Percentiles rank a stretch among this genome's conserved stretches.
Conservation (phyloP, 2,888 invertebrate species). For the Slavum lentiscoides region DNA sequence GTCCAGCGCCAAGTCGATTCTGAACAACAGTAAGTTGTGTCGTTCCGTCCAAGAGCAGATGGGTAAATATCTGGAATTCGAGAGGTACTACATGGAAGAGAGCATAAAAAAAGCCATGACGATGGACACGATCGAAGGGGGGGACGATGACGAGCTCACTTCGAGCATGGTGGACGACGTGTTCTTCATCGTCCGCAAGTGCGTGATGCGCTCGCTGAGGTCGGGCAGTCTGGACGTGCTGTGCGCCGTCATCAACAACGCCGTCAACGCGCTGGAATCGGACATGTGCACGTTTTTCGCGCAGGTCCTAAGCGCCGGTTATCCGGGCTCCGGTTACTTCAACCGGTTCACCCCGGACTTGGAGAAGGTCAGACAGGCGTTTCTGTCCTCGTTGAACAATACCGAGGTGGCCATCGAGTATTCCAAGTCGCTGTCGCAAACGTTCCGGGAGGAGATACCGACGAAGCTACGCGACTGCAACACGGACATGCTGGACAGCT, state of each 20-base stretch:
- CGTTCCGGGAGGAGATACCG: constrained; percentile 71
- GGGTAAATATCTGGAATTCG: constrained; percentile 85
- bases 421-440: constrained; percentile 80
- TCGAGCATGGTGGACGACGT: constrained; percentile 96
- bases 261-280: constrained; percentile 82
- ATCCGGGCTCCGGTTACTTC: constrained; percentile 73
- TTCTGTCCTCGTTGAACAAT: constrained; percentile 82
- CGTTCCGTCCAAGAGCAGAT: constrained; percentile 80
- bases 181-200: constrained; percentile 95
- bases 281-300: constrained; percentile 77
- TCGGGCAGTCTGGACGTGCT: constrained; percentile 87
- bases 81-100: constrained; percentile 93
- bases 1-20: not conserved
- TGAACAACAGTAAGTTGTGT: constrained; percentile 64
- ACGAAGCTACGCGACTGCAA: constrained; percentile 67
- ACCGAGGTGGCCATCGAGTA: constrained; percentile 90
- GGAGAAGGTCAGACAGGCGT: constrained; percentile 55
- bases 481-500: constrained; percentile 73
- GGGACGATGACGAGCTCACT: constrained; percentile 73
- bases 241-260: constrained; percentile 95
- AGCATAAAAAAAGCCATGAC: constrained; percentile 88
- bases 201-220: constrained; percentile 70
- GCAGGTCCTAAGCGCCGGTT: constrained; percentile 75
- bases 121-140: constrained; percentile 71
- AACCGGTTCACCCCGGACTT: constrained; percentile 60